Evolutionary conservation across 2,797 vertebrate species (phyloP), one percentile per base, ranked within the genome.

Genomic region (Lateolabrax maculatus): DNA sequence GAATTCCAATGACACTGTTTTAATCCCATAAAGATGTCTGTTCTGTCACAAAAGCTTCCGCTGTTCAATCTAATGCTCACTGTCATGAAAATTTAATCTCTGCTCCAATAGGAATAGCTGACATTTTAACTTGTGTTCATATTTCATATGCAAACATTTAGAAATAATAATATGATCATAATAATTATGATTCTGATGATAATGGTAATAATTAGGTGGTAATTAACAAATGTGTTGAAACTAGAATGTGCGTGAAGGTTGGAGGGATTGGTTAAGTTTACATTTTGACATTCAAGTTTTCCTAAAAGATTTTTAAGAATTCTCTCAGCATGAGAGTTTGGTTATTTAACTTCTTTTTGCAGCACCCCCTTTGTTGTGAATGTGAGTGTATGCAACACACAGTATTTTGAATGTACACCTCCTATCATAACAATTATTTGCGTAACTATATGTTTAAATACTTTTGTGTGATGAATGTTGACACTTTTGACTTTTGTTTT

Each of bases 381-480:
- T 87, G 82, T 63, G 55, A 83, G 31, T 86, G 69, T 73, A 29
- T 69, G 58, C 75, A 80, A 36, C 60, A 70, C 67, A 57, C 44
- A 52, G 19, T 68, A 65, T 75, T 39, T 37, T 78, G 52, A 79
- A 78, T 79, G 23, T 55, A 58, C 27, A 66, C 41, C 48, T 77
- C 39, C 43, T 72, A 56, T 71, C 41, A 68, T 83, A 87, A 89
- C 72, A 81, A 56, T 15, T 71, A 74, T 73, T 67, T 85, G 73
- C 23, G 21, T 75, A 57, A 57, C 21, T 41, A 21, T 64, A 58
- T 77, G 39, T 81, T 65, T 1, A 66, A 77, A 77, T 53, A 52
- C 52, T 75, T 58, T 41, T 62, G 85, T 81, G 79, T 89, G 57
- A 74, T 81, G 81, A 76, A 52, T 56, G 49, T 70, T 80, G 41